phyloP scores from a whole-genome alignment of 2,113 vertebrate genomes.

The Macaca fascicularis region DNA sequence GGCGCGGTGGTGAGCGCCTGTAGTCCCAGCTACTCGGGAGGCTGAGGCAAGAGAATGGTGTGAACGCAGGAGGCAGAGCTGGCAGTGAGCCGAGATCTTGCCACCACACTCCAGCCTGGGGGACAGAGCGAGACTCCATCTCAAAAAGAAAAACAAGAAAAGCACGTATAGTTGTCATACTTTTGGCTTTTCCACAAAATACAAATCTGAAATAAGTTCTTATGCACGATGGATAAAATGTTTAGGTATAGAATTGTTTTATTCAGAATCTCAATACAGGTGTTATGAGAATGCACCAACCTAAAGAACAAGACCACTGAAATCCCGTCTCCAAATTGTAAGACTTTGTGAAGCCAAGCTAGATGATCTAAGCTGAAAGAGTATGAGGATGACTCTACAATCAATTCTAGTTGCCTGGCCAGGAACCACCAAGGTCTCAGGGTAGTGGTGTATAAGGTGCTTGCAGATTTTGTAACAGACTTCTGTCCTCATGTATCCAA shows the following conservation, averaged over 20 bases:
- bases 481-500: neutral
- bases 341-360: neutral
- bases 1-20: accelerated
- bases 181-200: neutral
- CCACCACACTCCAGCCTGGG: too few relatives aligned
- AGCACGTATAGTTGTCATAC: too few relatives aligned
- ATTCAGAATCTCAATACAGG: neutral
- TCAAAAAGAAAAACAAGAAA: too few relatives aligned
- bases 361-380: neutral
- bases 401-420: neutral
- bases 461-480: neutral
- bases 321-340: neutral
- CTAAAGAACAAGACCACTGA: neutral
- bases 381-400: accelerated
- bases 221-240: neutral
- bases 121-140: too few relatives aligned
- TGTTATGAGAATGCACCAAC: neutral
- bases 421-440: neutral
- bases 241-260: neutral
- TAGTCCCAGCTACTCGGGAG: too few relatives aligned
- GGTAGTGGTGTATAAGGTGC: neutral
- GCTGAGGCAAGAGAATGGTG: too few relatives aligned
- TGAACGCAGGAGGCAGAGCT: too few relatives aligned
- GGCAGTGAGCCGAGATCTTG: too few relatives aligned
- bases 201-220: neutral